These are phyloP conservation scores for Lobophora halterata DNA, from an alignment of 2,888 invertebrate species.

Conservation along the genomic window DNA sequence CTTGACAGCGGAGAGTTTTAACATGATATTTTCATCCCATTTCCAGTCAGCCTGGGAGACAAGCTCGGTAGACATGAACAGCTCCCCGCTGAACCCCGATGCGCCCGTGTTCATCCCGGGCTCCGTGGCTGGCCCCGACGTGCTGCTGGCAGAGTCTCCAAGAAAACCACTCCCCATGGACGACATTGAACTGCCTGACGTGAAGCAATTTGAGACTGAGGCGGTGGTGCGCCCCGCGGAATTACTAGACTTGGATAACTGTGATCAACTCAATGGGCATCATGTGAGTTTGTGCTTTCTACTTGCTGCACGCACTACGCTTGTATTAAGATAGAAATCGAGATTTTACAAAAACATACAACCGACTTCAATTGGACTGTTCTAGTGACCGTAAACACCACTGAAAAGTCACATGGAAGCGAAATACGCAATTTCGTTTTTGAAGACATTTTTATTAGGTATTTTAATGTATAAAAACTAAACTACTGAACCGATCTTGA, in stretches of 20 bases:
- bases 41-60: constrained; percentile 75
- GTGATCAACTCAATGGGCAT: constrained; percentile 80
- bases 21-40: too few species aligned
- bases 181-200: constrained; percentile 82
- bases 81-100: constrained; percentile 90
- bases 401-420: too few species aligned
- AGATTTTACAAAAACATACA: too few species aligned
- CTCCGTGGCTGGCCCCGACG: constrained; percentile 69
- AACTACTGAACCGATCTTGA: too few species aligned
- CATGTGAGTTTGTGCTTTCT: constrained; percentile 72
- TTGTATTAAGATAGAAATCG: too few species aligned
- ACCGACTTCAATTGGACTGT: too few species aligned
- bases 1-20: too few species aligned
- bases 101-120: constrained; percentile 92
- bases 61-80: constrained; percentile 84
- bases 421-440: too few species aligned
- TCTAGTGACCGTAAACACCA: too few species aligned
- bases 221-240: constrained; percentile 84
- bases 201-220: constrained; percentile 83
- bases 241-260: constrained; percentile 71
- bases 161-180: constrained; percentile 84
- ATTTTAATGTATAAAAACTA: too few species aligned
- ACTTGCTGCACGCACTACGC: too few species aligned
- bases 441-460: too few species aligned
- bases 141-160: constrained; percentile 86